Evolutionary conservation across 2,113 vertebrate species (phyloP).

Genomic region (Rhipidura dahli): DNA sequence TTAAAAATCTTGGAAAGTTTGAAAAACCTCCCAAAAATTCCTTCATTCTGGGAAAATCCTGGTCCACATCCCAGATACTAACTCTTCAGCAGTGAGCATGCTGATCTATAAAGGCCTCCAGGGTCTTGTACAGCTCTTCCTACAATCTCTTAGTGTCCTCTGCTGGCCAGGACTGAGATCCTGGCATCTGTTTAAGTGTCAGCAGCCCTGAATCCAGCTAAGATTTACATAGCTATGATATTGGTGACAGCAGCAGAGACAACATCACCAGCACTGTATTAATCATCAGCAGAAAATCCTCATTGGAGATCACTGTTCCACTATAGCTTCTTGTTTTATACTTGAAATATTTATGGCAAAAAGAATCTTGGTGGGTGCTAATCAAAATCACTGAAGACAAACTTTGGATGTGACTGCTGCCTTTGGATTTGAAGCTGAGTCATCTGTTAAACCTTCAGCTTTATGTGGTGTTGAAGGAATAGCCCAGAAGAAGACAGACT

Average conservation of each 20-base stretch:
- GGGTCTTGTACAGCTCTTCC: background rate
- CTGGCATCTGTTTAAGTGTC: background rate
- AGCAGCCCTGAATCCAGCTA: background rate
- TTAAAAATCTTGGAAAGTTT: background rate
- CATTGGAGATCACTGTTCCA: background rate
- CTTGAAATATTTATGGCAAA: background rate
- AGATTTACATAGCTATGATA: background rate
- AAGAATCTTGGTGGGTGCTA: background rate
- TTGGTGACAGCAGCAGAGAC: background rate
- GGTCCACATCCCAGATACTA: background rate
- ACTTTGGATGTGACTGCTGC: background rate
- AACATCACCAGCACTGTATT: background rate
- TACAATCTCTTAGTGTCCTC: slow-evolving; percentile 4
- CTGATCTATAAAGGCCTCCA: background rate
- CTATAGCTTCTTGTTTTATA: background rate
- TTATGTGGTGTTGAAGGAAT: background rate
- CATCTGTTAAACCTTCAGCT: background rate
- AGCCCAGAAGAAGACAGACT: background rate
- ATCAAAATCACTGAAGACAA: background rate
- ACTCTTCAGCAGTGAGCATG: background rate
- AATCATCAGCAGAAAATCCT: background rate
- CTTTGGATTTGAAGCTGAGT: background rate
- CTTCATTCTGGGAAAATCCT: background rate
- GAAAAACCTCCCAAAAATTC: background rate
- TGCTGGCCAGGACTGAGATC: slow-evolving; percentile 23